These are phyloP conservation scores for Passer montanus DNA, from an alignment of 2,113 vertebrate genomes.

Conservation along the genomic window DNA sequence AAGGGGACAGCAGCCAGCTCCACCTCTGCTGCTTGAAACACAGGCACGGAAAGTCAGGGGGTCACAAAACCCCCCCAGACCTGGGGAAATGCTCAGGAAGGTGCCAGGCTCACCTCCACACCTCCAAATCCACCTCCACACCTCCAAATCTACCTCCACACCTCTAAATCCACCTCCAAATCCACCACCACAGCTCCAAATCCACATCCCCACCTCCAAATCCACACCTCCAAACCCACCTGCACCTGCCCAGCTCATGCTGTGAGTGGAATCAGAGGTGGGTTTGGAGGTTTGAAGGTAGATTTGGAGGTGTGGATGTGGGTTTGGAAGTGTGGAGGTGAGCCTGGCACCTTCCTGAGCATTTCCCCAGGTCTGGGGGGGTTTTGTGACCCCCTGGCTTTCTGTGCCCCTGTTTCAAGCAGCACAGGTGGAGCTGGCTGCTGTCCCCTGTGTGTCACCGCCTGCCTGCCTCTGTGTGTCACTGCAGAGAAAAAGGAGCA, in stretches of 20 bases:
- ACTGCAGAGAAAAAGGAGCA: fast-evolving
- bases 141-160: too few relatives aligned
- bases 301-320: background rate
- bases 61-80: too few relatives aligned
- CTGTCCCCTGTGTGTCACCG: background rate
- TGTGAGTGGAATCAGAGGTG: fast-evolving
- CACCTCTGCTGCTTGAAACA: too few relatives aligned
- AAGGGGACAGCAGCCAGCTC: too few relatives aligned
- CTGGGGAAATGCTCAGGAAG: too few relatives aligned
- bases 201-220: too few relatives aligned
- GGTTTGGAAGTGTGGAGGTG: background rate
- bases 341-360: background rate
- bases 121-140: too few relatives aligned
- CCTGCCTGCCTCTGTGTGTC: background rate
- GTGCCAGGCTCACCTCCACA: too few relatives aligned
- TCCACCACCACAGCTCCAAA: too few relatives aligned
- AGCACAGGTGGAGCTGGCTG: background rate
- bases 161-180: too few relatives aligned
- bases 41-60: too few relatives aligned
- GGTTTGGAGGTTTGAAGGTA: background rate
- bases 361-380: fast-evolving
- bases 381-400: background rate
- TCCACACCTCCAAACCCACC: too few relatives aligned
- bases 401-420: background rate
- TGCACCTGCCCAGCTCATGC: background rate